Evolutionary conservation across 1,140 invertebrate genomes (phyloP).

Genomic region (Leptopilina boulardi): DNA sequence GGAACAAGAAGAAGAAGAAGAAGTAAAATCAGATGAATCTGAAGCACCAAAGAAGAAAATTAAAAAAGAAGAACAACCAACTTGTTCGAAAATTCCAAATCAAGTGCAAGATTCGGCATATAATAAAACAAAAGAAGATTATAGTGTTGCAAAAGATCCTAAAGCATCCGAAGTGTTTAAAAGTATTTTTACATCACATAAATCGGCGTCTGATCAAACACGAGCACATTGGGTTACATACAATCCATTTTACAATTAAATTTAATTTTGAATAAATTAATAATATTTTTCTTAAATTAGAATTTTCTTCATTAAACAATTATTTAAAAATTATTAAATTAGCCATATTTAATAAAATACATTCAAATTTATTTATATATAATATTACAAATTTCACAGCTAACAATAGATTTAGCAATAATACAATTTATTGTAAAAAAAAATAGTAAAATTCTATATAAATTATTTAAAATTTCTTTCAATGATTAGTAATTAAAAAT

Average conservation of each 20-base stretch:
- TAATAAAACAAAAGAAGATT: slow-evolving; percentile 86
- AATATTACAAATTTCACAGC: background rate
- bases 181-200: slow-evolving; percentile 94
- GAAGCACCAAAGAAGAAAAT: slow-evolving; percentile 63
- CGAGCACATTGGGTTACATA: slow-evolving; percentile 98
- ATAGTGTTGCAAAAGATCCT: slow-evolving; percentile 94
- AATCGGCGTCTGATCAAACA: slow-evolving; percentile 89
- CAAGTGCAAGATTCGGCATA: slow-evolving; percentile 80
- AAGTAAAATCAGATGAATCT: slow-evolving; percentile 39
- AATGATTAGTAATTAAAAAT: background rate
- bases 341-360: slow-evolving; percentile 24
- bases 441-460: background rate
- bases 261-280: slow-evolving; percentile 2
- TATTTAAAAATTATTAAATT: slow-evolving; percentile 41
- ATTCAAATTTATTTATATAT: background rate
- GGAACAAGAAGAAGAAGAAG: too few relatives aligned
- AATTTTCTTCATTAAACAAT: too few relatives aligned
- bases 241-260: slow-evolving; percentile 96
- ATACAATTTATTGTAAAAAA: background rate
- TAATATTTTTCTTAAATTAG: slow-evolving; percentile 13
- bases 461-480: background rate
- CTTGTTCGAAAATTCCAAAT: background rate
- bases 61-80: slow-evolving; percentile 61
- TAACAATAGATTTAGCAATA: background rate
- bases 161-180: slow-evolving; percentile 94